phyloP scores from a whole-genome alignment of 2,797 vertebrate genomes.

The Pseudochromis fuscus region DNA sequence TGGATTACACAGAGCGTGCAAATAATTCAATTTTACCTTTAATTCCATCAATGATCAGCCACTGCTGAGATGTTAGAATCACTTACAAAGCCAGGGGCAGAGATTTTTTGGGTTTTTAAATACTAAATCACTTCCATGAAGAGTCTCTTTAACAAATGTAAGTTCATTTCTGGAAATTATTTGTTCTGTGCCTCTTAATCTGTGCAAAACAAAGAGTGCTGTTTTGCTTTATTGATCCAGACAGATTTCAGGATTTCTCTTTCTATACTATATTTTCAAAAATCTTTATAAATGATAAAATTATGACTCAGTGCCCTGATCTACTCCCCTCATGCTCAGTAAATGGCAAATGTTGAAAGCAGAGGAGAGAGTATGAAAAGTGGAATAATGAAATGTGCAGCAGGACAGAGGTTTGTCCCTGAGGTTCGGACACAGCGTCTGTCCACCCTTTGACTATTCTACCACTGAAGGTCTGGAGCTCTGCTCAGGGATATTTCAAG shows the following conservation, averaged over 20 bases:
- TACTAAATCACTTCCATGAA: background rate
- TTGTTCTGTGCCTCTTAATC: background rate
- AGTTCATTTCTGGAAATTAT: background rate
- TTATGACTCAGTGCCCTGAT: background rate
- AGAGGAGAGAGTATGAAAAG: slow-evolving; percentile 1
- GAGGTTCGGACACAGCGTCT: slow-evolving; percentile 39
- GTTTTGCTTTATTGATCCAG: background rate
- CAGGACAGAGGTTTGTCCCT: slow-evolving; percentile 43
- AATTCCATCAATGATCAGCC: slow-evolving; percentile 6
- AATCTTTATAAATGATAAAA: background rate
- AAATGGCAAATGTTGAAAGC: slow-evolving; percentile 31
- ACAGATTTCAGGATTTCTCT: background rate
- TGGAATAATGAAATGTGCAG: slow-evolving; percentile 35
- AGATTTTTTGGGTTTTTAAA: background rate
- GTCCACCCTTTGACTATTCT: slow-evolving; percentile 1
- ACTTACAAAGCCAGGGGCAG: background rate
- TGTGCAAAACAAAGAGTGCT: background rate
- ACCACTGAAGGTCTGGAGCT: too few species aligned
- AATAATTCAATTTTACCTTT: slow-evolving; percentile 35
- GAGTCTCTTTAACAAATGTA: background rate
- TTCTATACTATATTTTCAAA: accelerated
- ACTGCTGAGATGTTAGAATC: background rate
- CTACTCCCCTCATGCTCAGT: background rate
- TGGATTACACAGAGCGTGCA: slow-evolving; percentile 6
- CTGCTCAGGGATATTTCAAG: background rate